Evolutionary conservation across 2,797 vertebrate genomes (phyloP).

Genomic region (Sarcoramphus papa): DNA sequence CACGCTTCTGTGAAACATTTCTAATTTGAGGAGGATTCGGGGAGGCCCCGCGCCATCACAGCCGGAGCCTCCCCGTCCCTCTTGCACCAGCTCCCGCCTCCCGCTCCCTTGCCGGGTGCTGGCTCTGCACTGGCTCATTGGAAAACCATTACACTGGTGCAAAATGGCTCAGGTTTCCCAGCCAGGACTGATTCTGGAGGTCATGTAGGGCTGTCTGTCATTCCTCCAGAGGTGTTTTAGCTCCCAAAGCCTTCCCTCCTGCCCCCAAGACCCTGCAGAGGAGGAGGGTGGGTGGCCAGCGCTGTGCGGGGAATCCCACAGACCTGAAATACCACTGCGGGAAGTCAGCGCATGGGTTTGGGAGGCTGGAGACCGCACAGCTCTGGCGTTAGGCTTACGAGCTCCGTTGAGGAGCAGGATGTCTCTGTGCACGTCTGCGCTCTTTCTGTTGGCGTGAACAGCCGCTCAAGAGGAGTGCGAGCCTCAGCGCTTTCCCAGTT

Average conservation of each 20-base stretch:
- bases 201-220: too few species aligned
- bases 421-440: accelerated
- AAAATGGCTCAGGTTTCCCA: background rate
- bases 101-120: accelerated
- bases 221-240: background rate
- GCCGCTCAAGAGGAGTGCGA: accelerated
- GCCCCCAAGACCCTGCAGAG: background rate
- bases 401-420: background rate
- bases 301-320: background rate
- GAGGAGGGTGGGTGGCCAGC: background rate
- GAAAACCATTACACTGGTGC: accelerated
- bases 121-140: background rate
- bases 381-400: background rate
- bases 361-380: background rate
- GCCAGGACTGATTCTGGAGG: background rate
- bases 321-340: accelerated
- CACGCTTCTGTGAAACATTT: background rate
- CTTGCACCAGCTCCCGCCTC: background rate
- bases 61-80: background rate
- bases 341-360: background rate
- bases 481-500: background rate
- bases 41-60: accelerated
- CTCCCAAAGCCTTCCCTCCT: accelerated
- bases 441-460: background rate
- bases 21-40: background rate